phyloP scores from a whole-genome alignment of 2,888 invertebrate species.

The Psylliodes chrysocephalus region DNA sequence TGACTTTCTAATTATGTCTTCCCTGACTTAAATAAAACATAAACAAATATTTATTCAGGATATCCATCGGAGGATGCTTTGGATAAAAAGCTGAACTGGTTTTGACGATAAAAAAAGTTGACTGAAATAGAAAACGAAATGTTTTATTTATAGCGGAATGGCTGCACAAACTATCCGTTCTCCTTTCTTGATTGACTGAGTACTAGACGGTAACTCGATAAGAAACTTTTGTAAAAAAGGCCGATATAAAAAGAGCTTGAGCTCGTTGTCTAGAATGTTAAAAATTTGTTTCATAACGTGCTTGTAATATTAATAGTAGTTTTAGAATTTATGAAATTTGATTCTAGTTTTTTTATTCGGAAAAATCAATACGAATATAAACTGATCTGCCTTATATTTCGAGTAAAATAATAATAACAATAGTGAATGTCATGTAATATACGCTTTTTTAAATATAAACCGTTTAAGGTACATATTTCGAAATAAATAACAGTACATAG shows the following conservation, averaged over 20 bases:
- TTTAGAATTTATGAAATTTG: too few species aligned
- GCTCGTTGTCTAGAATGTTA: neutral
- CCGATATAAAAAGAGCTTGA: neutral
- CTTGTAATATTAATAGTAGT: too few species aligned
- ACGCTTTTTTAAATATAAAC: too few species aligned
- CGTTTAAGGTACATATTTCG: too few species aligned
- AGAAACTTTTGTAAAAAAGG: slow-evolving; percentile 2
- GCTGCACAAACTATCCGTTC: slow-evolving; percentile 28
- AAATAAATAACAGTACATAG: too few species aligned
- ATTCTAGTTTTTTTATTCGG: too few species aligned
- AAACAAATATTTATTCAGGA: slow-evolving; percentile 58
- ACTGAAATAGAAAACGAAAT: slow-evolving; percentile 44
- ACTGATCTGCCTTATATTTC: too few species aligned
- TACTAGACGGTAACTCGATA: slow-evolving; percentile 16
- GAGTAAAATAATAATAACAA: too few species aligned
- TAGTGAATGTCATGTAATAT: too few species aligned
- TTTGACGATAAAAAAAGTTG: slow-evolving; percentile 40
- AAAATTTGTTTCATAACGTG: too few species aligned
- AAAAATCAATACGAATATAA: too few species aligned
- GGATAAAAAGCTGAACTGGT: slow-evolving; percentile 42
- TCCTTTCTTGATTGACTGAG: slow-evolving; percentile 34
- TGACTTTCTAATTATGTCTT: slow-evolving; percentile 54
- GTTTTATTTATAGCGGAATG: slow-evolving; percentile 46
- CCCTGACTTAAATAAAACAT: slow-evolving; percentile 57
- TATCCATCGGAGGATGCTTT: slow-evolving; percentile 37